phyloP scores from a whole-genome alignment of 2,113 vertebrate genomes.

The Ammodytes dubius region DNA sequence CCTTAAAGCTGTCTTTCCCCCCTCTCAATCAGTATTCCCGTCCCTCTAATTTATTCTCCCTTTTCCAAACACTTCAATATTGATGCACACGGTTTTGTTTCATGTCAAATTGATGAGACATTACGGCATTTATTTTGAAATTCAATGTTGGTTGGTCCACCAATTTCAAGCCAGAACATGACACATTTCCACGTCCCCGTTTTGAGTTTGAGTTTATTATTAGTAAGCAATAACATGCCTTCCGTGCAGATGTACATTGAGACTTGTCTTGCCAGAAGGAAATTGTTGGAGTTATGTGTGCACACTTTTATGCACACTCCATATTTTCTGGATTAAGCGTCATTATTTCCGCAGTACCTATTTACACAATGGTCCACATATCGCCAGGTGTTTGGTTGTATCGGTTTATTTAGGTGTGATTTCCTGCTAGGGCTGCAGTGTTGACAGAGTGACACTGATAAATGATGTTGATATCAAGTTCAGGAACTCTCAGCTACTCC shows the following conservation, averaged over 20 bases:
- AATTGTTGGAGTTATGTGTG: conserved; percentile 38
- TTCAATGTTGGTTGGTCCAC: not conserved
- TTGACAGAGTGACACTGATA: conserved; percentile 65
- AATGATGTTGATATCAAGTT: conserved; percentile 64
- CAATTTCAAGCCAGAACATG: conserved; percentile 19
- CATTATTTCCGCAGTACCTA: conserved; percentile 19
- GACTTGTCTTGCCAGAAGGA: conserved; percentile 47
- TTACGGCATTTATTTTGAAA: conserved; percentile 34
- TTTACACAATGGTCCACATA: conserved; percentile 45
- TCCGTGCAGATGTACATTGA: conserved; percentile 35
- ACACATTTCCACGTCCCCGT: not conserved
- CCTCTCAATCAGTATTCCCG: not conserved
- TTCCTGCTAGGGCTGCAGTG: conserved; percentile 59
- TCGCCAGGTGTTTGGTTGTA: conserved; percentile 57
- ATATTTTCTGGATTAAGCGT: conserved; percentile 33
- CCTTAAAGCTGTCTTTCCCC: not conserved
- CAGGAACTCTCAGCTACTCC: conserved; percentile 66
- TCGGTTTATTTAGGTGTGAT: conserved; percentile 62
- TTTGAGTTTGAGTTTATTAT: conserved; percentile 40
- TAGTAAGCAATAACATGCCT: conserved; percentile 28
- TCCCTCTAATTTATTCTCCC: too few relatives aligned
- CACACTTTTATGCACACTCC: conserved; percentile 1
- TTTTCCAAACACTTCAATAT: not conserved
- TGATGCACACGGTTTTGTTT: conserved; percentile 21
- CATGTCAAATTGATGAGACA: conserved; percentile 26